Percentiles rank a stretch among this genome's conserved stretches.
These are phyloP conservation scores for Oreonectes daqikongensis DNA, from an alignment of 2,797 vertebrate species.

Conservation along the genomic window DNA sequence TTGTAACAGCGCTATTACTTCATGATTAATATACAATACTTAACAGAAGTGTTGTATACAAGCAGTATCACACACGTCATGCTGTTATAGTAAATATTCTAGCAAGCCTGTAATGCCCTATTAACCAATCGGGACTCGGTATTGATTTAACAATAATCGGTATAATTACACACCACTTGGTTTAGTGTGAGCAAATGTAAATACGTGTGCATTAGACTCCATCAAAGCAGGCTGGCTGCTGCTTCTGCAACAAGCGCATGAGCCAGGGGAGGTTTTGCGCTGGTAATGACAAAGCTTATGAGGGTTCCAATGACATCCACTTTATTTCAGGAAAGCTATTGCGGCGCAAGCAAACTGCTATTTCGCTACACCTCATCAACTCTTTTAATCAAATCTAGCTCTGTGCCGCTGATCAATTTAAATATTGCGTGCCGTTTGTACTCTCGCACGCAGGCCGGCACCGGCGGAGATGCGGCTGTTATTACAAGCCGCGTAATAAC, in stretches of 20 bases:
- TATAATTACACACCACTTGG: background rate
- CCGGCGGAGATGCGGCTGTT: background rate
- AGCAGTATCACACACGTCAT: no score
- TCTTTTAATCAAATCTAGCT: slow-evolving; percentile 50
- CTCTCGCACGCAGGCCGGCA: background rate
- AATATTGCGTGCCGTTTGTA: slow-evolving; percentile 1
- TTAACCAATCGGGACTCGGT: background rate
- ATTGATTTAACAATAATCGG: background rate
- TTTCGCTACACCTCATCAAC: slow-evolving; percentile 14
- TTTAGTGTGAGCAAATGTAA: background rate
- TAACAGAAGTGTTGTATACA: no score
- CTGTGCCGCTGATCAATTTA: slow-evolving; percentile 36
- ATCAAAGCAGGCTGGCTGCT: slow-evolving; percentile 2
- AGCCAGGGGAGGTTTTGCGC: slow-evolving; percentile 17
- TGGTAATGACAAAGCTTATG: slow-evolving; percentile 41
- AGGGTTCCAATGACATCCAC: slow-evolving; percentile 49
- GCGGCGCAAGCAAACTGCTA: slow-evolving; percentile 10
- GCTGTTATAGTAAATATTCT: no score
- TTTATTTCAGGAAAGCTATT: slow-evolving; percentile 46
- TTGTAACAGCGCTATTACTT: no score
- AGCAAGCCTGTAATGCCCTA: no score
- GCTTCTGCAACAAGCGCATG: background rate
- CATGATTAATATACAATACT: no score
- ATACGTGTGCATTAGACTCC: background rate
- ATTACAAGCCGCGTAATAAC: slow-evolving; percentile 13